A percentile compares a stretch with the other conserved stretches of the same genome.
Evolutionary conservation across 2,797 vertebrate species (phyloP).

Genomic region (Chaetodon trifasciatus): DNA sequence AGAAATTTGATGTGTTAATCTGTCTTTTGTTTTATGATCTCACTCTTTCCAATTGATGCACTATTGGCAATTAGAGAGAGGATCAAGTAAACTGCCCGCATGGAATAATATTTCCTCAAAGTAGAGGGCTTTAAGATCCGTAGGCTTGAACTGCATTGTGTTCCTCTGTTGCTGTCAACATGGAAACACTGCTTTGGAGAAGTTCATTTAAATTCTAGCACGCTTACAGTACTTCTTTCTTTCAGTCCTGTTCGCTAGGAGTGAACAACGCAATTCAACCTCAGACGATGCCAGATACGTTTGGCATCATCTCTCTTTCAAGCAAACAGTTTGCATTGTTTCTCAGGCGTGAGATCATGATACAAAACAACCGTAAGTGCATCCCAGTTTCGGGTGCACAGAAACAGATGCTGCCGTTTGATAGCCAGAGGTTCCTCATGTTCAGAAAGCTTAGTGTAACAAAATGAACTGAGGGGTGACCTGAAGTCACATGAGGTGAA

Average conservation of each 20-base stretch:
- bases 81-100: background rate
- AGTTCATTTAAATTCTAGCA: background rate
- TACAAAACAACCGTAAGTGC: background rate
- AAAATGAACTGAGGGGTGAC: slow-evolving; percentile 1
- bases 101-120: background rate
- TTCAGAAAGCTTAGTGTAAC: slow-evolving; percentile 7
- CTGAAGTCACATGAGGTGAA: slow-evolving; percentile 39
- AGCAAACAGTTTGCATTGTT: background rate
- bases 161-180: background rate
- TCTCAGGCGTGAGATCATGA: background rate
- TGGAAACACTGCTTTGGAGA: background rate
- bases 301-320: background rate
- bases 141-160: background rate
- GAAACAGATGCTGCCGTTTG: slow-evolving; percentile 16
- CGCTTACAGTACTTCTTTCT: background rate
- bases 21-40: slow-evolving; percentile 14
- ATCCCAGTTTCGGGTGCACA: background rate
- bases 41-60: slow-evolving; percentile 28
- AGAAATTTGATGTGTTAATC: slow-evolving; percentile 27
- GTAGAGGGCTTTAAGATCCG: slow-evolving; percentile 1
- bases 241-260: background rate
- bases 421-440: background rate
- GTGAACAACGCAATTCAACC: background rate
- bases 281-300: background rate
- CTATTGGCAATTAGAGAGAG: background rate